phyloP scores from a whole-genome alignment of 2,888 invertebrate species.

The Aphelenchoides bicaudatus region DNA sequence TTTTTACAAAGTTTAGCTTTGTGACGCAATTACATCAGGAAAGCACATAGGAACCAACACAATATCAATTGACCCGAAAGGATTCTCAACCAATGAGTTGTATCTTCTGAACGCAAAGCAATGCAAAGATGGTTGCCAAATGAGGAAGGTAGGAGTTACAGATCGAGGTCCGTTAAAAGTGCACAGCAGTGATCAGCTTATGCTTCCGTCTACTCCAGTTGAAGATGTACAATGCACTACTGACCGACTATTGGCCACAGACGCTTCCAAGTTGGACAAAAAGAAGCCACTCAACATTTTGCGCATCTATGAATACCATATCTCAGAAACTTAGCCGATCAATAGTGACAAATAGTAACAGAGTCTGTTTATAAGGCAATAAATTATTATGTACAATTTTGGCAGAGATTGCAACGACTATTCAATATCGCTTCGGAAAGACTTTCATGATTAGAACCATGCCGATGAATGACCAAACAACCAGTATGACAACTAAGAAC shows the following conservation, averaged over 20 bases:
- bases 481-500: constrained; percentile 43
- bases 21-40: background rate
- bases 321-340: no score
- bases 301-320: constrained; percentile 4
- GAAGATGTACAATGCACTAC: background rate
- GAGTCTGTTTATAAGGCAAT: no score
- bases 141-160: background rate
- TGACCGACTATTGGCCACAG: constrained; percentile 12
- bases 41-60: background rate
- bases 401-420: background rate
- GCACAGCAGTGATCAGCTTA: background rate
- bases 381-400: no score
- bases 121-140: background rate
- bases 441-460: constrained; percentile 43
- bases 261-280: background rate
- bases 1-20: constrained; percentile 1
- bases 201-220: background rate
- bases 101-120: constrained; percentile 12
- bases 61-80: constrained; percentile 18
- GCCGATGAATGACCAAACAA: constrained; percentile 45
- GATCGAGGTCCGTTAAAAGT: constrained; percentile 15
- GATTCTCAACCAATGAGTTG: constrained; percentile 16
- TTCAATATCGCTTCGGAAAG: constrained; percentile 34
- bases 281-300: constrained; percentile 8
- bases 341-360: no score